These are phyloP conservation scores for Apodemus sylvaticus DNA, from an alignment of 2,113 vertebrate species.

Conservation along the genomic window DNA sequence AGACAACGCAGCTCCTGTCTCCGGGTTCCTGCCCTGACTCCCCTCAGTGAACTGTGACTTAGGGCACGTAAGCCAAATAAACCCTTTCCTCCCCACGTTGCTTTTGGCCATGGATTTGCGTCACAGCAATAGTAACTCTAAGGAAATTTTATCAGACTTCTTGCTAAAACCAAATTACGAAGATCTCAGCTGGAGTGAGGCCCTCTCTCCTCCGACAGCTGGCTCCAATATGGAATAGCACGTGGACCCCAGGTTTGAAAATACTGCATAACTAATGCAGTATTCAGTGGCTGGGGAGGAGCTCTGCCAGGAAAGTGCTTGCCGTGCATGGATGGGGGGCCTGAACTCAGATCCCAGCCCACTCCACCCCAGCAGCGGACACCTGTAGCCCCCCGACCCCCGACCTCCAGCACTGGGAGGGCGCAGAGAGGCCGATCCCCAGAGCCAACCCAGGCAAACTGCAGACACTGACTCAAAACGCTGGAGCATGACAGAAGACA, in stretches of 20 bases:
- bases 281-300: background rate
- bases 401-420: background rate
- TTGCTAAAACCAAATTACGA: background rate
- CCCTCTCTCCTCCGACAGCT: background rate
- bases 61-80: no score
- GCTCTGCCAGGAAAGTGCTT: no score
- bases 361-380: background rate
- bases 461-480: background rate
- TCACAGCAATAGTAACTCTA: background rate
- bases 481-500: background rate
- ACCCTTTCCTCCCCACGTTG: background rate
- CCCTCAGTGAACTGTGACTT: background rate
- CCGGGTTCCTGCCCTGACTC: background rate
- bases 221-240: background rate
- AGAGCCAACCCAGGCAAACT: background rate
- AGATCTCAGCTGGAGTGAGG: background rate
- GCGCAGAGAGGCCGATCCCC: no score
- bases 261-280: no score
- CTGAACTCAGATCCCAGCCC: background rate
- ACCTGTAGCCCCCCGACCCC: no score
- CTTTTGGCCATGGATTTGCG: background rate
- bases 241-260: background rate
- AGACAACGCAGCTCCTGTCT: background rate
- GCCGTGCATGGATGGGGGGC: background rate
- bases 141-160: background rate